Base-by-base conservation (phyloP, 2,113 vertebrate genomes). In the Propithecus coquereli region DNA sequence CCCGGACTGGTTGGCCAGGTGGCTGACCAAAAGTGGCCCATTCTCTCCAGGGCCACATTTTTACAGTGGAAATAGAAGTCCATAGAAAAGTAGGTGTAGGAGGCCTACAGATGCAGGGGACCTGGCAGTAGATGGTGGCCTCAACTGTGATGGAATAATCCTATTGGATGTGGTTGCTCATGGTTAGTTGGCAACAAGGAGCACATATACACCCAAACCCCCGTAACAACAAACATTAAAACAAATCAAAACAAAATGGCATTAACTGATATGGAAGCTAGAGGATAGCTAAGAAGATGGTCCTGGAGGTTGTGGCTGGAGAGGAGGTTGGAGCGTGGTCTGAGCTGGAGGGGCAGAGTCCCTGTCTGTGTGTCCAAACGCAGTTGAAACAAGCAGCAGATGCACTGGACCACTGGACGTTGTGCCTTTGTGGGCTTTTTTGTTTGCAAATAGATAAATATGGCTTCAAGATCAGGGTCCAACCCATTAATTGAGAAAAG, bases 41-140 rank as follows among this genome's bases (percentile, higher is more conserved):
- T 98, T 16, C 98, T 98, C 18, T 95, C 70, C 6, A 99, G 97
- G 3, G 98, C 98, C 74, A 99, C 98, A 68, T 99, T 98, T 47
- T 99, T 98, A 32, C 98, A 98, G 90, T 90, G 91, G 96, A 99
- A 99, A 86, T 98, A 99, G 70, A 96, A 98, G 43, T 97, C 98
- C 77, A 95, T 23, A 23, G 96, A 95, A 74, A 87, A 34, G 17
- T 92, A 95, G 32, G 37, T 23, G 9, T 96, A 97, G 52, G 92
- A 94, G 17, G 76, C 66, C 14, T 65, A 43, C 8, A 97, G 87
- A 47, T 87, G 6, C 27, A 90, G 79, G 52, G 96, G 76, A 93
- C 89, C 65, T 83, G 76, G 40, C 70, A 70, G 59, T 98, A 94
- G 70, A 97, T 65, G 1, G 45, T 94, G 3, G 84, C 93, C 18